phyloP scores from a whole-genome alignment of 1,140 invertebrate species.

The Limonius californicus region DNA sequence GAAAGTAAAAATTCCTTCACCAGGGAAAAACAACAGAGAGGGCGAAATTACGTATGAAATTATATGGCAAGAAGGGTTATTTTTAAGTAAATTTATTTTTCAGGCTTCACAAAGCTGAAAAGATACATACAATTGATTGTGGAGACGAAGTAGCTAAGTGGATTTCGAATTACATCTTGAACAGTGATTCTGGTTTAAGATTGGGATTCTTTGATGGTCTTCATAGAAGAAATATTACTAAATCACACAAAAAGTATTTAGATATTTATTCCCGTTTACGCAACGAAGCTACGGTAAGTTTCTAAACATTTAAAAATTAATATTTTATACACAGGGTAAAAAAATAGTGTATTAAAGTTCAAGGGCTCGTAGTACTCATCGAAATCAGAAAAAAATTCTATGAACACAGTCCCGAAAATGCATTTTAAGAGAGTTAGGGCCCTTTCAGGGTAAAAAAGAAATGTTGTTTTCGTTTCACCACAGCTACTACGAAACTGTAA shows the following conservation, averaged over 20 bases:
- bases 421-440: too few species aligned
- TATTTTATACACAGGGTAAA: too few species aligned
- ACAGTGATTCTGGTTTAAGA: constrained; percentile 51
- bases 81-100: background rate
- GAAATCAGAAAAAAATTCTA: too few species aligned
- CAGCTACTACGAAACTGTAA: too few species aligned
- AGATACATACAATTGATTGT: constrained; percentile 53
- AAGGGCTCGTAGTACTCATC: too few species aligned
- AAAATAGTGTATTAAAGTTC: too few species aligned
- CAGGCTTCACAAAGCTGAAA: constrained; percentile 22
- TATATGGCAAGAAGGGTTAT: too few species aligned
- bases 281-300: constrained; percentile 3
- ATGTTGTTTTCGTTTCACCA: too few species aligned
- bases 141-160: constrained; percentile 55
- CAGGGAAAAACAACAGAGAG: background rate
- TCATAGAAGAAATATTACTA: constrained; percentile 2
- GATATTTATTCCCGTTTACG: background rate
- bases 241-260: background rate
- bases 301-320: constrained; percentile 3
- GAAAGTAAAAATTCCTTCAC: constrained; percentile 39
- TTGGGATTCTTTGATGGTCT: constrained; percentile 54
- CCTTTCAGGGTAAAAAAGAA: too few species aligned
- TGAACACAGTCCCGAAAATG: too few species aligned
- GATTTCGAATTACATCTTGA: constrained; percentile 54
- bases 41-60: background rate